Base-by-base conservation (phyloP, 2,888 invertebrate species). In the Apamea monoglypha region DNA sequence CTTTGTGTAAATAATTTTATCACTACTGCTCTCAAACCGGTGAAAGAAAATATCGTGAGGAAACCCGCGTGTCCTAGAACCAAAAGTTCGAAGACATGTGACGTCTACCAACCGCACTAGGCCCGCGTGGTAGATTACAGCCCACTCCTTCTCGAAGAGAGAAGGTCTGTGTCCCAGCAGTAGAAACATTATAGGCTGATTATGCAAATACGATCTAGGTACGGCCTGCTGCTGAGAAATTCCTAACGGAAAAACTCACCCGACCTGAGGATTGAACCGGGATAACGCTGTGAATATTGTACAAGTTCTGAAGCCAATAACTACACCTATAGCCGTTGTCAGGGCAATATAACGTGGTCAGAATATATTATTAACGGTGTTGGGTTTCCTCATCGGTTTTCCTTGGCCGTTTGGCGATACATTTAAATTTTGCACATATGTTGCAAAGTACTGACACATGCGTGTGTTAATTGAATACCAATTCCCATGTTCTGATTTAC, bases 321-420 rank as follows among this genome's bases (percentile, higher is more conserved):
- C 69, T 71, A 36, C 59, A 72, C 68, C 32, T 71, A 64, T 25
- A 47, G 68, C 29, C 50, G 68, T 80, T 75, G 76, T 66, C 78
- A 68, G 32, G 72, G 68, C 74, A 77, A 80, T 77, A 77, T 63
- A 63, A 85, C 87, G 85, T 80, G 85, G 69, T 10, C 21, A 61
- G 85, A 85, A 87, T 85, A 47, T 67, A 70, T 80, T 87, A 85
- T 76, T 75, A 77, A 36, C 66, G 68, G 25, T 53, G 10, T 44
- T 25, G 1, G n/a, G 77, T 87, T 85, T 87, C 84, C 84, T 87
- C 81, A 87, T 84, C 64, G 77, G 64, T 76, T 79, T 87, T 87
- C 87, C 87, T 80, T 44, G 56, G 61, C 40, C 80, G 76, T 83
- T 79, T 64, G 56, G 71, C 70, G 70, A 78, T 83, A 87, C 71